Conservation (phyloP, 2,888 invertebrate genomes). For the Schrankia costaestrigalis region DNA sequence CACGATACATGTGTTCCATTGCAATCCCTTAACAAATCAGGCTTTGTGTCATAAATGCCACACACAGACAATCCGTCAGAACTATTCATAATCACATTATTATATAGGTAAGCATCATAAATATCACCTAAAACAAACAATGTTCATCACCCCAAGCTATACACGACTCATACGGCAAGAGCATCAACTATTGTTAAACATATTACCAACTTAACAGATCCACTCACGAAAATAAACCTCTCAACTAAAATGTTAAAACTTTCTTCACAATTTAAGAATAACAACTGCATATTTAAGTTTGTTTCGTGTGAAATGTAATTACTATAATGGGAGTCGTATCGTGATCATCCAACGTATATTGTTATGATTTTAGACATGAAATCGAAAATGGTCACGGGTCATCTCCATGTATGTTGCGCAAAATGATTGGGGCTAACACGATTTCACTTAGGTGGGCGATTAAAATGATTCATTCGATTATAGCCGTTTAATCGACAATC, state of each 20-base stretch:
- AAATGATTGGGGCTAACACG: slow-evolving; percentile 49
- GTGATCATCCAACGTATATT: slow-evolving; percentile 66
- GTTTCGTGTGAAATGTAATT: slow-evolving; percentile 60
- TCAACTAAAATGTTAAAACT: slow-evolving; percentile 19
- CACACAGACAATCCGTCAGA: slow-evolving; percentile 49
- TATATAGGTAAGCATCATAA: slow-evolving; percentile 45
- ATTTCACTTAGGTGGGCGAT: slow-evolving; percentile 59
- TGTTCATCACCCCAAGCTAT: slow-evolving; percentile 69
- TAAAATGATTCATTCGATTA: slow-evolving; percentile 29
- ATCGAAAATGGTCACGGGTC: slow-evolving; percentile 72
- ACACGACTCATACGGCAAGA: slow-evolving; percentile 60
- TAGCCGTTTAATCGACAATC: slow-evolving; percentile 32
- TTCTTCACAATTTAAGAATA: slow-evolving; percentile 8
- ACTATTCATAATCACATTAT: slow-evolving; percentile 52
- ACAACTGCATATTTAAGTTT: slow-evolving; percentile 39
- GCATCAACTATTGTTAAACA: slow-evolving; percentile 68
- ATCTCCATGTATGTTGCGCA: slow-evolving; percentile 62
- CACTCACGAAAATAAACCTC: slow-evolving; percentile 21
- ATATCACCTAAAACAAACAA: slow-evolving; percentile 70
- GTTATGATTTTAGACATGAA: slow-evolving; percentile 74
- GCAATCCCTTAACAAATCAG: slow-evolving; percentile 19
- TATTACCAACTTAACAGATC: slow-evolving; percentile 41
- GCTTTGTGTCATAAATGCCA: slow-evolving; percentile 43
- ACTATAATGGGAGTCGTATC: slow-evolving; percentile 67
- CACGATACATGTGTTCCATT: slow-evolving; percentile 14